Evolutionary conservation across 2,888 invertebrate genomes (phyloP).

Genomic region (Drosophila paracracens): DNA sequence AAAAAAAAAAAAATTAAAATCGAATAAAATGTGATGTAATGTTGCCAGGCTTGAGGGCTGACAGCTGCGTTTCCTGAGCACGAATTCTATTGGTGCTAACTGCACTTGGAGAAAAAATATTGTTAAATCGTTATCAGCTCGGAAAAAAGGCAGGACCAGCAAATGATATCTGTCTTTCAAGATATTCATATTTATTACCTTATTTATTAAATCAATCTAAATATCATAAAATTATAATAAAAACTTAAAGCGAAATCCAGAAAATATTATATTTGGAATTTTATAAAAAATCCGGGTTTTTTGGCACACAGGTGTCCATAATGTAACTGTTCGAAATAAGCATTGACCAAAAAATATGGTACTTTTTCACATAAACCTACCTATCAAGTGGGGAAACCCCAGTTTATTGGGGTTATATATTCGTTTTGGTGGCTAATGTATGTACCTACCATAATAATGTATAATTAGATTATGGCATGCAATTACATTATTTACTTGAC

Average conservation of each 20-base stretch:
- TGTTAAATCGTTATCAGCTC: not conserved
- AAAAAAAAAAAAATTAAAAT: slow-evolving; percentile 54
- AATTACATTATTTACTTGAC: too few relatives aligned
- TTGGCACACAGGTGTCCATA: too few relatives aligned
- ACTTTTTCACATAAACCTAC: too few relatives aligned
- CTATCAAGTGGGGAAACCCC: too few relatives aligned
- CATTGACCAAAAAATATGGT: too few relatives aligned
- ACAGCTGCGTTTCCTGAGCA: slow-evolving; percentile 15
- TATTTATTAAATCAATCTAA: not conserved
- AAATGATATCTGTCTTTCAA: not conserved
- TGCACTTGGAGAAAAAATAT: not conserved
- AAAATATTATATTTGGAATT: not conserved
- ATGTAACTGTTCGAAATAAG: too few relatives aligned
- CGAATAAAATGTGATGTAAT: slow-evolving; percentile 52
- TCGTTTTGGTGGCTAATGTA: too few relatives aligned
- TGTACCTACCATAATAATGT: too few relatives aligned
- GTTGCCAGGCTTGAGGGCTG: slow-evolving; percentile 6
- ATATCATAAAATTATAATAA: not conserved
- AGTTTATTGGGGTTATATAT: too few relatives aligned
- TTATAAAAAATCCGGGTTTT: too few relatives aligned
- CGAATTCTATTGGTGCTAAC: slow-evolving; percentile 27
- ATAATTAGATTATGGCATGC: too few relatives aligned
- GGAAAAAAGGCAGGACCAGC: not conserved
- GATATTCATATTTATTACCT: not conserved
- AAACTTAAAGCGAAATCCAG: not conserved